These are phyloP conservation scores for Daboia siamensis DNA, from an alignment of 2,113 vertebrate species.

Conservation along the genomic window DNA sequence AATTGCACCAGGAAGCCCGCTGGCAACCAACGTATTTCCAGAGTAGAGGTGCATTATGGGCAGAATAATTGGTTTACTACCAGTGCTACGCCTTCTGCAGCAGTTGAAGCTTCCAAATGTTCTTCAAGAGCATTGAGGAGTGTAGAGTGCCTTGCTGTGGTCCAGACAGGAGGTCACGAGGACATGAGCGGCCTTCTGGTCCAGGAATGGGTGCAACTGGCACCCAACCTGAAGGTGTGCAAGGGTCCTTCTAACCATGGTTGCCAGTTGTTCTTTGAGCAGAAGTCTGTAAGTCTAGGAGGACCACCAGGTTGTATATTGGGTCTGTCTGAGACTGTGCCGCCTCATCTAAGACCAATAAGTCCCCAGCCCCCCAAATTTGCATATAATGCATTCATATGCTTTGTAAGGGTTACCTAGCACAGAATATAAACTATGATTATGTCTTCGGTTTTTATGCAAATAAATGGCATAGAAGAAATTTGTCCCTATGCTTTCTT, in stretches of 20 bases:
- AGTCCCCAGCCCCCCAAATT: not conserved
- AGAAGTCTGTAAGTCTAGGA: not conserved
- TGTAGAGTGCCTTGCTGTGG: not conserved
- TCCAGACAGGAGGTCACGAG: not conserved
- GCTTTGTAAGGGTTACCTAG: slow-evolving; percentile 46
- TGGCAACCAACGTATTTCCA: not conserved
- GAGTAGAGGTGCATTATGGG: not conserved
- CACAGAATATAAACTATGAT: slow-evolving; percentile 21
- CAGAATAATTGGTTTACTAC: not conserved
- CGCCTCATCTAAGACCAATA: not conserved
- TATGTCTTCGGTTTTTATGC: slow-evolving; percentile 46
- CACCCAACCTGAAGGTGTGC: not conserved
- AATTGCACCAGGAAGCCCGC: not conserved
- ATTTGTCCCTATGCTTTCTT: slow-evolving; percentile 19
- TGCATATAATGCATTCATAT: slow-evolving; percentile 4
- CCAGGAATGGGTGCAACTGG: not conserved
- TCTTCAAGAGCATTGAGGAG: not conserved
- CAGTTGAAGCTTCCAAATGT: not conserved
- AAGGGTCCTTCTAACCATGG: not conserved
- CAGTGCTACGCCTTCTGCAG: not conserved
- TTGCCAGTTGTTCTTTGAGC: not conserved
- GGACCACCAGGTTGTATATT: not conserved
- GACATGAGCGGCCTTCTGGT: not conserved
- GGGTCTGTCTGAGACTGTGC: not conserved
- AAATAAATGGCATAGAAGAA: slow-evolving; percentile 55